Evolutionary conservation across 2,888 invertebrate genomes (phyloP).

Genomic region (Tholera decimalis): DNA sequence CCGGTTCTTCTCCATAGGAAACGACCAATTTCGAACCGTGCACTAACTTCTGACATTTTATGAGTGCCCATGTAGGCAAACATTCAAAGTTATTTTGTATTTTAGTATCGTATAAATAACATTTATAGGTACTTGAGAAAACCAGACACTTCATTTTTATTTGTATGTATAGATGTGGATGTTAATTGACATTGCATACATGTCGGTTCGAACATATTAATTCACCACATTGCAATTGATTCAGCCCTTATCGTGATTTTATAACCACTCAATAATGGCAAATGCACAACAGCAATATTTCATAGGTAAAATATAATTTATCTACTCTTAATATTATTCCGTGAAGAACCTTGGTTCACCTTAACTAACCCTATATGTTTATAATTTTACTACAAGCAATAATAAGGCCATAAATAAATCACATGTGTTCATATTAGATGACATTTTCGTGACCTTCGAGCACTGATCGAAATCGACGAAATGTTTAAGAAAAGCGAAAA

Average conservation of each 20-base stretch:
- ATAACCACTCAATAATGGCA: slow-evolving; percentile 1
- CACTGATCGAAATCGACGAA: slow-evolving; percentile 41
- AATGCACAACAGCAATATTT: neutral
- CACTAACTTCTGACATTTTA: too few relatives aligned
- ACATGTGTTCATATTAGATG: neutral
- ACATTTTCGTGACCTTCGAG: slow-evolving; percentile 30
- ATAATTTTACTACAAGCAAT: too few relatives aligned
- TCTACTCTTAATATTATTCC: neutral
- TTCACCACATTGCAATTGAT: slow-evolving; percentile 11
- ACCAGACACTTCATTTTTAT: too few relatives aligned
- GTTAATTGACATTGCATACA: neutral
- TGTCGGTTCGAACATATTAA: neutral
- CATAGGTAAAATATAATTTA: slow-evolving; percentile 28
- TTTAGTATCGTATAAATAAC: too few relatives aligned
- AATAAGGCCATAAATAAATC: too few relatives aligned
- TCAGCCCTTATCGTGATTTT: slow-evolving; percentile 18
- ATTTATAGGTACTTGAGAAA: too few relatives aligned
- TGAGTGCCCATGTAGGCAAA: too few relatives aligned
- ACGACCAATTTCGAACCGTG: too few relatives aligned
- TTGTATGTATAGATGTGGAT: too few relatives aligned
- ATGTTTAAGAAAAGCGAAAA: slow-evolving; percentile 44
- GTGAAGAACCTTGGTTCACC: neutral
- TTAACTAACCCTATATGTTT: too few relatives aligned
- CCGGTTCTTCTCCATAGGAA: too few relatives aligned
- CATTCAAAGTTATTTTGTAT: too few relatives aligned